Base-by-base conservation (phyloP, 2,888 invertebrate species). In the Tipula lateralis region DNA sequence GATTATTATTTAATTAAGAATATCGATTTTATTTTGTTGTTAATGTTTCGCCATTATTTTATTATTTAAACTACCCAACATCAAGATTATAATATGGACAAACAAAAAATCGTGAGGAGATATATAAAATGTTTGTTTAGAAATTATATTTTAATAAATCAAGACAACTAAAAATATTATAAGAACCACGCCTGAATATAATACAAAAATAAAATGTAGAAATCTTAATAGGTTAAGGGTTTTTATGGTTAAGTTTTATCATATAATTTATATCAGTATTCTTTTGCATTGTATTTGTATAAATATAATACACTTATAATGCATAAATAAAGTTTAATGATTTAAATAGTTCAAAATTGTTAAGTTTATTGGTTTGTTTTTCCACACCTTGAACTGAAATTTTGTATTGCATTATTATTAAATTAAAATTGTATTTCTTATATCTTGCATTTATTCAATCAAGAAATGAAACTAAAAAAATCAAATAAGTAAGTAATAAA, bases 291-390 rank as follows among this genome's bases (percentile, higher is more conserved):
- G 7, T 66, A 66, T 9, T 12, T 36, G 2, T 36, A 36, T 36
- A 9, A 1, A 36, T 36, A 36, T 36, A 36, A 36, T 36, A n/a
- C n/a, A n/a, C n/a, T n/a, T n/a, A 36, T 36, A 36, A 36, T 44
- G 44, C n/a, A 44, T 24, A 66, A 24, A 66, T n/a, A 24, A 66
- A 24, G 24, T 66, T 66, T 66, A 66, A 66, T 66, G 66, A 66
- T 24, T 24, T 66, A 66, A 66, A 66, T 66, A 66, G 19, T 24
- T 66, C 19, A 24, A 66, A 66, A 24, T 66, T 66, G 66, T 66
- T 44, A 66, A 66, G 66, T 66, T 66, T 66, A 66, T 66, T 66
- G 66, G 66, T 66, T 66, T 66, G 66, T 66, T 66, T 66, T 66
- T 66, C 66, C 66, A 66, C 66, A 66, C 24, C 66, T 66, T 24